Base-by-base conservation (phyloP, 2,888 invertebrate species). In the Criorhina ranunculi region DNA sequence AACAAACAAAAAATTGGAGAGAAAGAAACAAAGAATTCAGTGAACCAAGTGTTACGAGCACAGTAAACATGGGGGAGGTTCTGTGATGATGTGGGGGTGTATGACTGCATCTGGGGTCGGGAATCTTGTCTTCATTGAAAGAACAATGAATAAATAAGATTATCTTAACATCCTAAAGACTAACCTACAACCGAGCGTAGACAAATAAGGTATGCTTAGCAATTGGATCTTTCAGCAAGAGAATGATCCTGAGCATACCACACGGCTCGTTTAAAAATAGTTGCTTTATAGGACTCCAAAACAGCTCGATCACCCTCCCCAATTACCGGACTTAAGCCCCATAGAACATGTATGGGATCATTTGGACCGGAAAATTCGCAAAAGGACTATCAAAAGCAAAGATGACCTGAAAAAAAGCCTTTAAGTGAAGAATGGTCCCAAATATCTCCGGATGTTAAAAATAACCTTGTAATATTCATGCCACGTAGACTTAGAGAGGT, bases 261-360 rank as follows among this genome's bases (percentile, higher is more conserved):
- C 60, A 29, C 12, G 44, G 31, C 7, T 59, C 19, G 59, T 40
- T 42, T 40, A 60, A 9, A 31, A 60, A 60, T 60, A 44, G 31
- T 44, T 44, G 11, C 44, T 60, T 44, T 31, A 60, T 11, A 42
- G 19, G 12, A 60, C 44, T 31, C 44, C 60, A 12, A 60, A 66
- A n/a, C 35, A 64, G 12, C 35, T 64, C 12, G 46, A 49, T 49
- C 64, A 49, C 64, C 33, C 49, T 35, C 51, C 31, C 9, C 49
- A 53, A 67, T 67, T 40, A 7, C 29, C 40, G 19, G 67, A 53
- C 67, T 19, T 53, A 42, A 37, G 19, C 37, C 57, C 57, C 40
- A 40, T 40, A 40, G 35, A 37, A 24, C 24, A 24, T 24, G 1
- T 24, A 24, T 24, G 24, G 24, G 24, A 4, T 24, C 24, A 24